A percentile compares a stretch with the other conserved stretches of the same genome.
Evolutionary conservation across 2,113 vertebrate genomes (phyloP).

Genomic region (Clarias magur): DNA sequence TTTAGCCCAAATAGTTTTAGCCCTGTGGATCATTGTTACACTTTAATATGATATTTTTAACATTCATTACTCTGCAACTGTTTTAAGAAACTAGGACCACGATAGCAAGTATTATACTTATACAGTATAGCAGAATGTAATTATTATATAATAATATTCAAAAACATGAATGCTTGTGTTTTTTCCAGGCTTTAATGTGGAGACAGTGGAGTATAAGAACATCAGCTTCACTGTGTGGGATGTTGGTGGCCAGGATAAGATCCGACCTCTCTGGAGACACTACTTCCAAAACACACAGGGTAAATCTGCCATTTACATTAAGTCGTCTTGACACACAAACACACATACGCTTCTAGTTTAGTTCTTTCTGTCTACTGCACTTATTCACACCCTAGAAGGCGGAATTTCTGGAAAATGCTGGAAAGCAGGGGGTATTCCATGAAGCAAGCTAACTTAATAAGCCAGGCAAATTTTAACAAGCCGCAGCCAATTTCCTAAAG

Average conservation of each 20-base stretch:
- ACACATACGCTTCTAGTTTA: background rate
- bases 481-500: background rate
- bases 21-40: background rate
- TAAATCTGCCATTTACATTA: constrained; percentile 53
- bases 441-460: background rate
- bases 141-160: background rate
- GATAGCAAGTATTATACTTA: background rate
- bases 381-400: background rate
- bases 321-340: background rate
- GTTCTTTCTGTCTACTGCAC: background rate
- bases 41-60: background rate
- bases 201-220: constrained; percentile 98
- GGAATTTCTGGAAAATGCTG: background rate
- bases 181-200: constrained; percentile 89
- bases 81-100: background rate
- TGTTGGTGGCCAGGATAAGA: constrained; percentile 97
- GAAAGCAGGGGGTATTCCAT: background rate
- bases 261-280: constrained; percentile 96
- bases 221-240: constrained; percentile 99
- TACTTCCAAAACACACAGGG: constrained; percentile 99
- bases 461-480: background rate
- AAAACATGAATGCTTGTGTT: background rate
- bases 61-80: background rate
- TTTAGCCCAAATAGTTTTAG: background rate
- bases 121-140: background rate